These are phyloP conservation scores for Drosophila recens DNA, from an alignment of 2,888 invertebrate species.

Conservation along the genomic window DNA sequence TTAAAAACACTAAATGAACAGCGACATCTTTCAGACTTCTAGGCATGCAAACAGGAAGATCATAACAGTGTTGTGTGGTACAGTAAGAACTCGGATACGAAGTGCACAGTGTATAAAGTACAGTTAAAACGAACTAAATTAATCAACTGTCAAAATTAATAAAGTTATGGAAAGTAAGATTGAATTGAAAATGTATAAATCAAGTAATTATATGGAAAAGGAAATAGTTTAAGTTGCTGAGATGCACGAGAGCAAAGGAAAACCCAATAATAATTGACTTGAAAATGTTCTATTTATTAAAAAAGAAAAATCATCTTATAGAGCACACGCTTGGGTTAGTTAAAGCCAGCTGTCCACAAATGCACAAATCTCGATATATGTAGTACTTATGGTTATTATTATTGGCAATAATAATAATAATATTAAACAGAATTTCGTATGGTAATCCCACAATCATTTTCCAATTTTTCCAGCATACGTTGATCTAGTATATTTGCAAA, in stretches of 20 bases:
- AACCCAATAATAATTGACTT: slow-evolving; percentile 45
- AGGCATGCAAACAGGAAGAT: slow-evolving; percentile 63
- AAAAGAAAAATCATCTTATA: slow-evolving; percentile 9
- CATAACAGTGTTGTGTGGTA: slow-evolving; percentile 62
- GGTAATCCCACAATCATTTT: slow-evolving; percentile 32
- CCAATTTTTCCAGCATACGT: slow-evolving; percentile 3
- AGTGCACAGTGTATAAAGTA: slow-evolving; percentile 39
- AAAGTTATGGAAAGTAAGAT: slow-evolving; percentile 19
- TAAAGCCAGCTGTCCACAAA: slow-evolving; percentile 56
- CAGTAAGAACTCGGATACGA: slow-evolving; percentile 14
- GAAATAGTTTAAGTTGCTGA: slow-evolving; percentile 69
- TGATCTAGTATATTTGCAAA: slow-evolving; percentile 32
- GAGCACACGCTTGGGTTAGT: slow-evolving; percentile 20
- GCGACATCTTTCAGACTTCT: slow-evolving; percentile 42
- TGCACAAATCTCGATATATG: slow-evolving; percentile 49
- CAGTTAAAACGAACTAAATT: slow-evolving; percentile 27
- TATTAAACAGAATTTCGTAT: slow-evolving; percentile 14
- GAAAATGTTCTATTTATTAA: slow-evolving; percentile 42
- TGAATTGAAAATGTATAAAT: slow-evolving; percentile 24
- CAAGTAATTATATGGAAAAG: slow-evolving; percentile 8
- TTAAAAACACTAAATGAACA: slow-evolving; percentile 37
- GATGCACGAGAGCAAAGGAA: slow-evolving; percentile 40
- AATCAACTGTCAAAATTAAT: slow-evolving; percentile 21
- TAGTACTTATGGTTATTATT: slow-evolving; percentile 8
- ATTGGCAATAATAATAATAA: neutral